Conservation (phyloP, 1,140 invertebrate species). For the Sitobion miscanthi region DNA sequence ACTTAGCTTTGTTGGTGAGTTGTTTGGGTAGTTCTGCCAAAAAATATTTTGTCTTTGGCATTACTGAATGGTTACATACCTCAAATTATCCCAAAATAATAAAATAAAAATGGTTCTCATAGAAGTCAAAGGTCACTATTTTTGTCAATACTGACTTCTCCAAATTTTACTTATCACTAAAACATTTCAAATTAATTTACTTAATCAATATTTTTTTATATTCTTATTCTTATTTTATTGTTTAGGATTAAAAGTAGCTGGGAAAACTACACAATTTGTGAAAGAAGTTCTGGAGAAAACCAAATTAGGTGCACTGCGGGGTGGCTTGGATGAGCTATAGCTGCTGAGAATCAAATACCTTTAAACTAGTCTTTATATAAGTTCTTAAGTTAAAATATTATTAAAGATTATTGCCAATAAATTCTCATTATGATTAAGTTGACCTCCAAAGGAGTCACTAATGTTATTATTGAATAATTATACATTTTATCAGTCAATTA, state of each 20-base stretch:
- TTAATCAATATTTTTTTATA: background rate
- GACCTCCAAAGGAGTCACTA: conserved; percentile 30
- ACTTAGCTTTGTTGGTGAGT: too few species aligned
- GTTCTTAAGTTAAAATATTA: background rate
- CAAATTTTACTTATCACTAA: background rate
- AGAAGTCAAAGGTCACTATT: background rate
- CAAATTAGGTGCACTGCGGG: conserved; percentile 70
- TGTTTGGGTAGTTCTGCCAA: too few species aligned
- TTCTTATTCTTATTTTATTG: conserved; percentile 54
- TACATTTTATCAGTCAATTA: conserved; percentile 43
- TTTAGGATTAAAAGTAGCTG: conserved; percentile 78
- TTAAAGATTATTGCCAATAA: background rate
- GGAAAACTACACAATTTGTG: conserved; percentile 83
- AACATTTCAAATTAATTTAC: background rate
- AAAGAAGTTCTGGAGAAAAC: conserved; percentile 83
- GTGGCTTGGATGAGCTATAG: conserved; percentile 68
- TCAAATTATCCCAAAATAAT: too few species aligned
- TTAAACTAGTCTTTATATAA: conserved; percentile 53
- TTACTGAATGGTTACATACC: too few species aligned
- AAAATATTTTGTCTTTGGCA: too few species aligned
- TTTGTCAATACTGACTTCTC: background rate
- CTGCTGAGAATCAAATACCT: conserved; percentile 40
- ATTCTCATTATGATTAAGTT: conserved; percentile 22
- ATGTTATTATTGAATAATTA: conserved; percentile 17
- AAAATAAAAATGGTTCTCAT: too few species aligned